phyloP scores from a whole-genome alignment of 2,888 invertebrate species.

The Asteroscopus sphinx region DNA sequence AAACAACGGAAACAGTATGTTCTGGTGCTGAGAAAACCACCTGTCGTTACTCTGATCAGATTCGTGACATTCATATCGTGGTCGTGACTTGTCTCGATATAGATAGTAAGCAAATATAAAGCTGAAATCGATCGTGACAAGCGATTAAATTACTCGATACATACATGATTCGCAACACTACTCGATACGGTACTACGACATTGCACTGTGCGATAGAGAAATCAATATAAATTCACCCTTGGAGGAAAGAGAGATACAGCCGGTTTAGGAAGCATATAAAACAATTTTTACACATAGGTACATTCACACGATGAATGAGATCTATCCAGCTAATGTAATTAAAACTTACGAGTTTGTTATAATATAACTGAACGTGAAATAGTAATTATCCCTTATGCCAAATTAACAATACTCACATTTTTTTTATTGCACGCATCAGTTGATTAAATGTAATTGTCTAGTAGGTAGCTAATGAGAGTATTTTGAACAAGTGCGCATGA shows the following conservation, averaged over 20 bases:
- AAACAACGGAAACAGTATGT: neutral
- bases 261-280: conserved; percentile 60
- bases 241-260: conserved; percentile 51
- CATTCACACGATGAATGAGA: conserved; percentile 65
- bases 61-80: conserved; percentile 16
- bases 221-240: conserved; percentile 23
- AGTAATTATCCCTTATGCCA: conserved; percentile 4
- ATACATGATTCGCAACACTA: conserved; percentile 54
- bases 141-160: conserved; percentile 50
- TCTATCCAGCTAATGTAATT: conserved; percentile 42
- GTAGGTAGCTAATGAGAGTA: too few relatives aligned
- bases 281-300: conserved; percentile 68
- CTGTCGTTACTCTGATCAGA: conserved; percentile 8
- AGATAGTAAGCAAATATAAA: conserved; percentile 23
- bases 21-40: conserved; percentile 7
- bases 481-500: too few relatives aligned
- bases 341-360: conserved; percentile 29
- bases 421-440: conserved; percentile 13
- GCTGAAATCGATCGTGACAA: conserved; percentile 25
- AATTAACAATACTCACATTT: conserved; percentile 14
- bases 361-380: conserved; percentile 31
- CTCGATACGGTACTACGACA: conserved; percentile 60
- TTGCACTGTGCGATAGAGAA: conserved; percentile 54
- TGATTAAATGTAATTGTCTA: conserved; percentile 1
- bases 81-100: conserved; percentile 28